These are phyloP conservation scores for Mobula birostris DNA, from an alignment of 2,113 vertebrate species.

Conservation along the genomic window DNA sequence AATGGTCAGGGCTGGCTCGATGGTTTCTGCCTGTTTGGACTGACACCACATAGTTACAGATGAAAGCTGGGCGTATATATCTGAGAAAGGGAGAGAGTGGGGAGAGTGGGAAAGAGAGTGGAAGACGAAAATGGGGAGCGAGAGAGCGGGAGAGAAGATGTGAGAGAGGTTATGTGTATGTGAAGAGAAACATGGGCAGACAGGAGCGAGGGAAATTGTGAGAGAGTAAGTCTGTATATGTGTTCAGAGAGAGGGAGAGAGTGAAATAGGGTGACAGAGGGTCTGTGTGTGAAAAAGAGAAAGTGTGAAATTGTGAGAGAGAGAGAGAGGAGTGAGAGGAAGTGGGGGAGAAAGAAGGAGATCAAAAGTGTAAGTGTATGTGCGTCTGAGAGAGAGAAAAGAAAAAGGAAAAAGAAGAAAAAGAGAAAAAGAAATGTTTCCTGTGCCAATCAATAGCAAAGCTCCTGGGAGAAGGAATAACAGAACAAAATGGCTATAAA, in stretches of 20 bases:
- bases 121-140: not conserved
- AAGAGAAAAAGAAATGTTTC: not conserved
- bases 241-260: not conserved
- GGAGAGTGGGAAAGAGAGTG: not conserved
- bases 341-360: no score
- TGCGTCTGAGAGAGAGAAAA: not conserved
- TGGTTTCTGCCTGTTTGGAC: not conserved
- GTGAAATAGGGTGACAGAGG: not conserved
- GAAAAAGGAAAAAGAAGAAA: no score
- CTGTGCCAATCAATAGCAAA: not conserved
- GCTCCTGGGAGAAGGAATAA: not conserved
- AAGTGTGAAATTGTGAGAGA: no score
- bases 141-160: no score
- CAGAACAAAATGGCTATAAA: conserved; percentile 9
- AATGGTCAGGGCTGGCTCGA: not conserved
- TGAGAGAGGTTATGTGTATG: no score
- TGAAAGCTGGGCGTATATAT: conserved; percentile 23
- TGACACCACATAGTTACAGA: not conserved
- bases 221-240: no score
- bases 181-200: no score
- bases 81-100: not conserved
- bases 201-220: no score
- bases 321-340: no score
- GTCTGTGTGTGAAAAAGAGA: no score
- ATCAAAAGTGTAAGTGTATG: not conserved